A percentile compares a stretch with the other conserved stretches of the same genome.
phyloP scores from a whole-genome alignment of 2,113 vertebrate genomes.

The Columbina picui region DNA sequence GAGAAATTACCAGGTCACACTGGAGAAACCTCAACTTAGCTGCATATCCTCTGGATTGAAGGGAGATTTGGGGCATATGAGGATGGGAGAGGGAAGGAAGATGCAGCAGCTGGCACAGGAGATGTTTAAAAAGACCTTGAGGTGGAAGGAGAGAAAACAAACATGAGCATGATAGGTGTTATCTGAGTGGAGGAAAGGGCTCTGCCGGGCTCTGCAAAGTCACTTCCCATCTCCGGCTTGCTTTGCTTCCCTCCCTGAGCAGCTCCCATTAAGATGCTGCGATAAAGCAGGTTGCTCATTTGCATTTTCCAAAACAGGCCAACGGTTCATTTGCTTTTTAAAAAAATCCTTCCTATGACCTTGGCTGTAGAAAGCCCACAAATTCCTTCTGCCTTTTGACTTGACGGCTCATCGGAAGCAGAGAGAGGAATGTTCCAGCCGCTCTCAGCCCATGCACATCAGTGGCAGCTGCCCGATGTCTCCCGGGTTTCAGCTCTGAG shows the following conservation, averaged over 20 bases:
- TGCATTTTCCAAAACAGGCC: slow-evolving; percentile 39
- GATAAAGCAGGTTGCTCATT: slow-evolving; percentile 30
- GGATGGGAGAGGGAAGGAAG: background rate
- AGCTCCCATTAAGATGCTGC: background rate
- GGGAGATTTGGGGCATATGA: background rate
- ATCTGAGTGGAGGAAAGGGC: background rate
- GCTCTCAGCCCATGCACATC: background rate
- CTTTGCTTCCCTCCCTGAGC: background rate
- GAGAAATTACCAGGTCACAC: background rate
- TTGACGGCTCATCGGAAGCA: background rate
- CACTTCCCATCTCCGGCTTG: background rate
- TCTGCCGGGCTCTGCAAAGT: background rate
- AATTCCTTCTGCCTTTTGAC: background rate
- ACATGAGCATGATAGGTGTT: too few relatives aligned
- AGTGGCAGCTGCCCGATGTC: slow-evolving; percentile 9
- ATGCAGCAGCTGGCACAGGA: background rate
- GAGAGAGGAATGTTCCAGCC: background rate
- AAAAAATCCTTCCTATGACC: slow-evolving; percentile 49
- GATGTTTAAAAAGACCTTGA: background rate
- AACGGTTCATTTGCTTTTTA: background rate
- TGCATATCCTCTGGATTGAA: background rate
- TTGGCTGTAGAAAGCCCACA: slow-evolving; percentile 11
- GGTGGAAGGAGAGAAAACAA: background rate
- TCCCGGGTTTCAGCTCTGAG: slow-evolving; percentile 50
- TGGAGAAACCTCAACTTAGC: background rate